Base-by-base conservation (phyloP, 2,113 vertebrate species). In the Arothron firmamentum region DNA sequence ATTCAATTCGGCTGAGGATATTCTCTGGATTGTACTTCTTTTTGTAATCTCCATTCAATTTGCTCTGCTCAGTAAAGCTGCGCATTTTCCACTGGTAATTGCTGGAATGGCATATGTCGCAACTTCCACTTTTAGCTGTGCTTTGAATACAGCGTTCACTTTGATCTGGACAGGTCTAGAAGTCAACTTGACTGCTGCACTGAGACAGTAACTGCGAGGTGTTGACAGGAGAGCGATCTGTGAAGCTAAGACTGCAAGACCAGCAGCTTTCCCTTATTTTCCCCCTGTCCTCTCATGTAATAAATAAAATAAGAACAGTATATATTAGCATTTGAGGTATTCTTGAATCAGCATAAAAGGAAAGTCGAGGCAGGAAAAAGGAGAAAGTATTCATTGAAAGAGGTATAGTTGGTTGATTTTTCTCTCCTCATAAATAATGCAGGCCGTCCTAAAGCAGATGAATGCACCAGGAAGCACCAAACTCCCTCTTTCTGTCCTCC, bases 371-470 rank as follows among this genome's bases (percentile, higher is more conserved):
- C 6, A 14, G 56, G 8, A 3, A 58, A 18, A 63, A 25, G 19
- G 47, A 63, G 67, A 71, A 56, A 57, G 56, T 12, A 56, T 42
- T 10, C 13, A 57, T 41, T 42, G 11, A 62, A 70, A 64, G 48
- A 54, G 16, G 60, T 60, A 64, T 49, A 56, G 52, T 38, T 34
- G 47, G 54, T 62, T 48, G 75, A 62, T 45, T 42, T 28, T 57
- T 72, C 53, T 13, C 47, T 60, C 47, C 45, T 54, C 15, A 74
- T 81, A 47, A 74, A 81, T 84, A 70, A 77, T 79, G 66, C 54
- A 77, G 49, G 49, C 43, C 59, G 55, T 19, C 56, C 50, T 62
- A 65, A 60, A 19, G 41, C 50, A 3, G 52, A 61, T 19, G 43
- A 63, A 38, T 21, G 38, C 46, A 61, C 55, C 46, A 43, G 55